Percentiles rank a stretch among this genome's conserved stretches.
Evolutionary conservation across 2,113 vertebrate species (phyloP).

Genomic region (Nipponia nippon): DNA sequence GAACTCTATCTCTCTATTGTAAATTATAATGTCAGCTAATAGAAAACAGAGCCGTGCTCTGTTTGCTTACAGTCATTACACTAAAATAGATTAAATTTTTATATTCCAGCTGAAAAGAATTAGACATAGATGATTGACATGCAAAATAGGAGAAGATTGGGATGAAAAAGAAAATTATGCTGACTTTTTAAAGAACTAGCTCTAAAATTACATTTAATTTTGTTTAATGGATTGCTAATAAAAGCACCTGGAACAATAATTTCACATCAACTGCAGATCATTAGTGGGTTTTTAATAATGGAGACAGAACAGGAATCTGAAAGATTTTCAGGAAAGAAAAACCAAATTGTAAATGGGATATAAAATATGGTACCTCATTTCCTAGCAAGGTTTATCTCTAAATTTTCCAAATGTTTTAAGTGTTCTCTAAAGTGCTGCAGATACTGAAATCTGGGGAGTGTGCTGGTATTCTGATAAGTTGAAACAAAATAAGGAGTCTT

Average conservation of each 20-base stretch:
- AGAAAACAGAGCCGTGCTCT: neutral
- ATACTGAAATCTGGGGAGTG: neutral
- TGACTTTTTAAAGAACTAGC: neutral
- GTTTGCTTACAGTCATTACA: neutral
- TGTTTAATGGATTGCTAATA: neutral
- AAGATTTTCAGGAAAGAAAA: neutral
- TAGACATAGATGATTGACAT: neutral
- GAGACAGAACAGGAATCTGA: neutral
- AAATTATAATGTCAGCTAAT: neutral
- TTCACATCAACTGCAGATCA: neutral
- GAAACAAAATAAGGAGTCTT: neutral
- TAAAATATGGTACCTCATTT: neutral
- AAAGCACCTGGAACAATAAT: slow-evolving; percentile 4
- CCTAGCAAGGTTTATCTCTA: neutral
- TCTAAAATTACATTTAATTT: slow-evolving; percentile 17
- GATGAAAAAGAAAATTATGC: neutral
- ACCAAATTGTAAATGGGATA: neutral
- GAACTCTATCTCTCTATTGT: neutral
- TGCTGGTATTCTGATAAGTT: neutral
- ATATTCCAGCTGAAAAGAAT: slow-evolving; percentile 35
- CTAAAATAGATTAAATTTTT: slow-evolving; percentile 9
- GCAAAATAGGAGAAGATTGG: neutral
- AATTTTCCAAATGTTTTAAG: neutral
- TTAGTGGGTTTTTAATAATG: neutral
- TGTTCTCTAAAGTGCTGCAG: neutral